Evolutionary conservation across 1,140 invertebrate genomes (phyloP).

Genomic region (Pemphigus obesinymphae): DNA sequence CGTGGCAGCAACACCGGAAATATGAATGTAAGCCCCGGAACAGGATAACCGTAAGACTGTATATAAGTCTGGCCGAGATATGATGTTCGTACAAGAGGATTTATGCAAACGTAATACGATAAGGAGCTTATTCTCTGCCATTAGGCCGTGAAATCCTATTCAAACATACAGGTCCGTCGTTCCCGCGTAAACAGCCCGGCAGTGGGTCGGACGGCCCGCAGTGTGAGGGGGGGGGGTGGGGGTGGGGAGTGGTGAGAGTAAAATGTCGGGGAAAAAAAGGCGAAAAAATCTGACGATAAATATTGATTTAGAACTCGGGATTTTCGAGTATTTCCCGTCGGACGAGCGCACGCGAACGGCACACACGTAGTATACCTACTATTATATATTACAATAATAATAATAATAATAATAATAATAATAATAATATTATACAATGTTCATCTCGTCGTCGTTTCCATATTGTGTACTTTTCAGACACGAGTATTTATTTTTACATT

Average conservation of each 20-base stretch:
- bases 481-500: no score
- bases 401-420: no score
- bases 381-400: no score
- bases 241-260: background rate
- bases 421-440: no score
- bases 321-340: no score
- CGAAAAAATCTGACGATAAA: background rate
- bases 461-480: no score
- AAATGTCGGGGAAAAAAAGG: background rate
- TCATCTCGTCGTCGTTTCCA: no score
- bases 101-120: conserved; percentile 3
- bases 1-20: background rate
- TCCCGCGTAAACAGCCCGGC: background rate
- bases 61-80: background rate
- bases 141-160: conserved; percentile 11
- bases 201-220: background rate
- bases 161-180: background rate
- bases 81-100: conserved; percentile 32
- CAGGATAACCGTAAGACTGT: background rate
- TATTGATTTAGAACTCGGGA: background rate
- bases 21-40: background rate
- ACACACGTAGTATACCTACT: no score
- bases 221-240: background rate
- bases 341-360: no score
- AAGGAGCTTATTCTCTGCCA: conserved; percentile 28